phyloP scores from a whole-genome alignment of 2,113 vertebrate species.

The Megaceryle torquata region DNA sequence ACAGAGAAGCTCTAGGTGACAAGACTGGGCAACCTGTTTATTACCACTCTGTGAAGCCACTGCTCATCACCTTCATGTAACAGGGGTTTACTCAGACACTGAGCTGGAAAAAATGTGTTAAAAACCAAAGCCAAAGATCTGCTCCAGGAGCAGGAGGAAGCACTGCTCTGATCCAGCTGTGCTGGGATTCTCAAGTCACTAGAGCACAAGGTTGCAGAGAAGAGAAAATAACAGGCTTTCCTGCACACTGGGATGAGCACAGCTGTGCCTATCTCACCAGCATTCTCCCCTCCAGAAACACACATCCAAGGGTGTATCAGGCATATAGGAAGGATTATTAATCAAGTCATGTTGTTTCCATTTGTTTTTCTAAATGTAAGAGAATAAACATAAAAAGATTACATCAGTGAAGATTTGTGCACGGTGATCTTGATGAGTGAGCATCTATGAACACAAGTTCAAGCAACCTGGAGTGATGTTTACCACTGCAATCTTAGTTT shows the following conservation, averaged over 20 bases:
- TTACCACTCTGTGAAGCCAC: background rate
- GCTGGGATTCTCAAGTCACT: background rate
- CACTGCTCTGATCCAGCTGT: background rate
- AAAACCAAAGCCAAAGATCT: background rate
- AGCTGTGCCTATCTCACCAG: background rate
- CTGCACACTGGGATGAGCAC: background rate
- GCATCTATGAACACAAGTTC: background rate
- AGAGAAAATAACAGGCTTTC: background rate
- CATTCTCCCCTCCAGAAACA: background rate
- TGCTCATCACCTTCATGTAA: background rate
- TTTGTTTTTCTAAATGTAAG: background rate
- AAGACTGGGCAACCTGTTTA: background rate
- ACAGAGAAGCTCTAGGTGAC: background rate
- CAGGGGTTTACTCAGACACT: background rate
- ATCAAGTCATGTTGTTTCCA: background rate
- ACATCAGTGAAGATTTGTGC: background rate
- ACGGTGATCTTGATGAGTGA: background rate
- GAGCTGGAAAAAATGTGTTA: background rate
- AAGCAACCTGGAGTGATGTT: background rate
- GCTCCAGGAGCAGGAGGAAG: background rate
- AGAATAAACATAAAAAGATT: background rate
- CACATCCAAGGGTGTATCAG: background rate
- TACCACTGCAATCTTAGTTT: background rate
- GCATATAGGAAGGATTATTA: background rate
- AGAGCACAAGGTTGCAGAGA: background rate